Conservation (phyloP, 2,888 invertebrate species). For the Dilophus febrilis region DNA sequence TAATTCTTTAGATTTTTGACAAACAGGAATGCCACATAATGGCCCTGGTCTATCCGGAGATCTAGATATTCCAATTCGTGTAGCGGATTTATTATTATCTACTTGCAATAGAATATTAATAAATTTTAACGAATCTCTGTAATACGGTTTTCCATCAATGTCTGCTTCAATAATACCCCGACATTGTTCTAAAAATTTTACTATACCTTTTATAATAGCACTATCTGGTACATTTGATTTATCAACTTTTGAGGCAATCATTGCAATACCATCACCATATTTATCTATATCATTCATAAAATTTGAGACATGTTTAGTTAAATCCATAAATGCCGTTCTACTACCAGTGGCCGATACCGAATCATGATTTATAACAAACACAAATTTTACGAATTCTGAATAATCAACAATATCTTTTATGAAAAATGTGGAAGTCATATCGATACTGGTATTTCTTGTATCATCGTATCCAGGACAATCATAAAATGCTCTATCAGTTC, state of each 20-base stretch:
- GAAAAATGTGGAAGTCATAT: constrained; percentile 16
- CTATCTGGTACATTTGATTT: no score
- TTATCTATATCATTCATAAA: constrained; percentile 5
- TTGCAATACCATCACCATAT: constrained; percentile 5
- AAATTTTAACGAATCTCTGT: no score
- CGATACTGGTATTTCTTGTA: constrained; percentile 13
- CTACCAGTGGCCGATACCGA: constrained; percentile 11
- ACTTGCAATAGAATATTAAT: no score
- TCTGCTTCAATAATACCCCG: no score
- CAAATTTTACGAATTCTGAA: constrained; percentile 14
- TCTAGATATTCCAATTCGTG: no score
- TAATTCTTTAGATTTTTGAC: no score
- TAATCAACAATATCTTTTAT: constrained; percentile 17
- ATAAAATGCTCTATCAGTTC: constrained; percentile 1
- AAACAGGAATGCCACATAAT: no score
- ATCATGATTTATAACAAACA: constrained; percentile 13
- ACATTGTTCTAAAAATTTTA: no score
- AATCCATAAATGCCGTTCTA: background rate
- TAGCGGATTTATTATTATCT: no score
- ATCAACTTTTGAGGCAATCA: constrained; percentile 7
- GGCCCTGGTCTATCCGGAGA: no score
- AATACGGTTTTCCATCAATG: no score
- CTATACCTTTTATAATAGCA: no score
- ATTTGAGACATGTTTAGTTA: constrained; percentile 1
- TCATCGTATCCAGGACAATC: constrained; percentile 12